phyloP scores from a whole-genome alignment of 2,113 vertebrate species.

The Bufo gargarizans region DNA sequence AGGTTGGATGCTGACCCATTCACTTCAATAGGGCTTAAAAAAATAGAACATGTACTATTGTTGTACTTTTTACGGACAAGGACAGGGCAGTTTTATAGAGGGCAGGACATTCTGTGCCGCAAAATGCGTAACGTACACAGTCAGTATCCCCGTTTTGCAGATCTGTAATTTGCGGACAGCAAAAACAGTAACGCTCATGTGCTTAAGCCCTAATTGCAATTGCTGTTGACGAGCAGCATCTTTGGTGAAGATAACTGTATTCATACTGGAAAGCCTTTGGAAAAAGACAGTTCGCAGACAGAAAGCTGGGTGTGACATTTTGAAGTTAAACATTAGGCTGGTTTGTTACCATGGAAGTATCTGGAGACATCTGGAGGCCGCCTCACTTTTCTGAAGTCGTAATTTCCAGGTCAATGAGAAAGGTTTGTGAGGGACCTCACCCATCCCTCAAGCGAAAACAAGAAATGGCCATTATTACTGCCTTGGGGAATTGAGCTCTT shows the following conservation, averaged over 20 bases:
- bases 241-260: neutral
- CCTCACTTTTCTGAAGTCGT: conserved; percentile 29
- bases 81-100: too few relatives aligned
- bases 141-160: too few relatives aligned
- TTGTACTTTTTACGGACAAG: too few relatives aligned
- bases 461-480: conserved; percentile 49
- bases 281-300: conserved; percentile 23
- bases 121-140: too few relatives aligned
- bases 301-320: conserved; percentile 48
- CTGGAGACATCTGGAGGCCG: conserved; percentile 48
- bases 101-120: too few relatives aligned
- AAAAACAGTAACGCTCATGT: too few relatives aligned
- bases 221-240: neutral
- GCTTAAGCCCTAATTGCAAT: neutral
- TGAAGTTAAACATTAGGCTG: conserved; percentile 30
- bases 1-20: too few relatives aligned
- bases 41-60: too few relatives aligned
- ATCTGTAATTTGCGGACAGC: too few relatives aligned
- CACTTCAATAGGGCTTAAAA: too few relatives aligned
- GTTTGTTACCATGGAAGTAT: conserved; percentile 49
- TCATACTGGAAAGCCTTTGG: conserved; percentile 5
- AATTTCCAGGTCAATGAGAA: conserved; percentile 53
- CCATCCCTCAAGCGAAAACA: conserved; percentile 41
- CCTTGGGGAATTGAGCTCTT: conserved; percentile 18
- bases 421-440: conserved; percentile 43